Conservation (phyloP, 2,888 invertebrate genomes). For the Chalcis sispes region DNA sequence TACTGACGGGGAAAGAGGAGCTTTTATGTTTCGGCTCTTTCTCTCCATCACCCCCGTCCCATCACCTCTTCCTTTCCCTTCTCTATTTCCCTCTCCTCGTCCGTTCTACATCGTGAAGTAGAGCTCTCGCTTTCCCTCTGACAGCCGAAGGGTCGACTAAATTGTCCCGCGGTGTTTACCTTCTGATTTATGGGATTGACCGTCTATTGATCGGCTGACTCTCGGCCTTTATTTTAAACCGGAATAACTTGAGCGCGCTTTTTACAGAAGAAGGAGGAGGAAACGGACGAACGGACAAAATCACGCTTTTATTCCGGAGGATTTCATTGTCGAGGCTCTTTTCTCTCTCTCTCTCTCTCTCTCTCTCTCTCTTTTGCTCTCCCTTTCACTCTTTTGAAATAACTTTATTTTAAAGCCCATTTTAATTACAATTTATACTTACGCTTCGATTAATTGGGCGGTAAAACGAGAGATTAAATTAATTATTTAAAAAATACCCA, state of each 20-base stretch:
- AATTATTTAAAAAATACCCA: no score
- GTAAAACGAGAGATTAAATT: no score
- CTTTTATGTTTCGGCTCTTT: conserved; percentile 57
- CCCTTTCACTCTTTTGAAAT: conserved; percentile 31
- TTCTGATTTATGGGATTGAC: conserved; percentile 70
- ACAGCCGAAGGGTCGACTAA: conserved; percentile 62
- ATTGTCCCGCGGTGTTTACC: conserved; percentile 69
- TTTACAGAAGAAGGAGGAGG: no score
- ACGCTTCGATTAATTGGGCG: no score
- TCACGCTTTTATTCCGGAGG: conserved; percentile 32
- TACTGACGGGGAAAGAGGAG: conserved; percentile 55
- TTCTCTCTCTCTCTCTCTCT: no score
- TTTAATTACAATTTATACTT: conserved; percentile 25
- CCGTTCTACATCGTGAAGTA: conserved; percentile 29
- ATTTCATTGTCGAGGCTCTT: conserved; percentile 23
- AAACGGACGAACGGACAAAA: no score
- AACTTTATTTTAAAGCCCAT: conserved; percentile 23
- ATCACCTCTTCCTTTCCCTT: background rate
- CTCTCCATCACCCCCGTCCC: background rate
- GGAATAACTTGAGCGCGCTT: conserved; percentile 41
- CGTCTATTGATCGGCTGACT: conserved; percentile 61
- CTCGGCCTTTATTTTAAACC: conserved; percentile 53
- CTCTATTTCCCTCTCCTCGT: conserved; percentile 1
- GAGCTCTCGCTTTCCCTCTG: conserved; percentile 56
- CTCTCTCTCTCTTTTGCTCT: no score